These are phyloP conservation scores for Elaphurus davidianus DNA, from an alignment of 2,113 vertebrate genomes.

Conservation along the genomic window DNA sequence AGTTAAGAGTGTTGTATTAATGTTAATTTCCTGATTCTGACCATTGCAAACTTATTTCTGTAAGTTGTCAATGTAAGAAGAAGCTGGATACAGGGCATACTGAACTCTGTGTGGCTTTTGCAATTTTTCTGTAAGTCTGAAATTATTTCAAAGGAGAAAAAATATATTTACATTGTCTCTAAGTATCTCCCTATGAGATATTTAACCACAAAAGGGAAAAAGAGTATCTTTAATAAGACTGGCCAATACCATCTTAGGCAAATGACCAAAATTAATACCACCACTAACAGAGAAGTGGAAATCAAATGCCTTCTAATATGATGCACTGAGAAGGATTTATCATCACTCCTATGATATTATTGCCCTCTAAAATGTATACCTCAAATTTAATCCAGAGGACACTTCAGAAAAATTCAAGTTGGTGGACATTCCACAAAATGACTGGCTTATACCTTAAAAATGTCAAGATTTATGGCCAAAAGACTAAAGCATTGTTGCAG, in stretches of 20 bases:
- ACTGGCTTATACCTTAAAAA: neutral
- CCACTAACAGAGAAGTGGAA: neutral
- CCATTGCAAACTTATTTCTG: neutral
- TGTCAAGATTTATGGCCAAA: neutral
- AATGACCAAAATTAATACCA: neutral
- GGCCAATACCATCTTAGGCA: neutral
- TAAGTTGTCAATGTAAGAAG: neutral
- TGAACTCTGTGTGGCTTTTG: neutral
- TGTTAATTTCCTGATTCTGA: neutral
- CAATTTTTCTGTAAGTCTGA: neutral
- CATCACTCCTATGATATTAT: neutral
- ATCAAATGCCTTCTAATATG: neutral
- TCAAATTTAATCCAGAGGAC: neutral
- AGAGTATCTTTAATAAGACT: neutral
- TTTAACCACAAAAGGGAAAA: neutral
- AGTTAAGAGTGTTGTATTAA: neutral
- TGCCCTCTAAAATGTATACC: neutral
- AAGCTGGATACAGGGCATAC: neutral
- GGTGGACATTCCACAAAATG: neutral
- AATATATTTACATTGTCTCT: neutral
- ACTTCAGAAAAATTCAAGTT: neutral
- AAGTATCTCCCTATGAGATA: neutral
- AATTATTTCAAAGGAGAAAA: neutral
- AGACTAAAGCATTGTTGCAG: neutral
- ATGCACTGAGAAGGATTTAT: neutral